phyloP scores from a whole-genome alignment of 35 echinoderm and acorn worm species.

The Apostichopus parvimensis region DNA sequence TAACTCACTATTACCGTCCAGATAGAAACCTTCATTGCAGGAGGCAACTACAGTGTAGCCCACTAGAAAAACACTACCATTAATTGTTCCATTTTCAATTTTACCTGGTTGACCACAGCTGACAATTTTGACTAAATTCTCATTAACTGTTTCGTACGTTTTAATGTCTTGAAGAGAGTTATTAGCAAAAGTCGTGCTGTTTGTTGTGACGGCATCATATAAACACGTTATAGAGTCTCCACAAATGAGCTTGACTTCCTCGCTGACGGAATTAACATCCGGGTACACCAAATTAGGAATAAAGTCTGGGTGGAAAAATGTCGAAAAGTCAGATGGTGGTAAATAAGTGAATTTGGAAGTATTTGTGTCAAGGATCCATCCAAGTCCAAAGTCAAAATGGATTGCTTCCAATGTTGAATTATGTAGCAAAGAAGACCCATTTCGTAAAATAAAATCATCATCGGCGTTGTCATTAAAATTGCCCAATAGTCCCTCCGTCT shows the following conservation, averaged over 20 bases:
- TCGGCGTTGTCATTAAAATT: conserved; percentile 65
- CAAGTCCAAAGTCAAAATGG: conserved; percentile 62
- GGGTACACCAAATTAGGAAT: conserved; percentile 57
- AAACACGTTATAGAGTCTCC: conserved; percentile 49
- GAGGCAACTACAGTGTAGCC: conserved; percentile 23
- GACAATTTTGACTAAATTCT: conserved; percentile 61
- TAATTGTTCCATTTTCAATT: conserved; percentile 57
- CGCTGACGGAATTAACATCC: conserved; percentile 43
- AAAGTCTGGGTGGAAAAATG: conserved; percentile 55
- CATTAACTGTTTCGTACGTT: conserved; percentile 23
- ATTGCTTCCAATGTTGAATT: conserved; percentile 50
- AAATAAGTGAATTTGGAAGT: conserved; percentile 64
- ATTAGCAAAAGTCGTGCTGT: conserved; percentile 60
- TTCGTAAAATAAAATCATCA: conserved; percentile 61
- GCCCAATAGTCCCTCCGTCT: conserved; percentile 62
- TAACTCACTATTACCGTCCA: neutral
- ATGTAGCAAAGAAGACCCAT: conserved; percentile 35
- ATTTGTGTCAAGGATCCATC: conserved; percentile 48
- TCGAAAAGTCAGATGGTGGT: conserved; percentile 60
- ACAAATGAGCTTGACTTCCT: conserved; percentile 62
- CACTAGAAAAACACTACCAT: conserved; percentile 49
- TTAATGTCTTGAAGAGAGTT: conserved; percentile 28
- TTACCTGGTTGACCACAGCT: conserved; percentile 67
- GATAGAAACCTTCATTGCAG: conserved; percentile 40
- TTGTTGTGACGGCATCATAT: conserved; percentile 62